These are phyloP conservation scores for Hermatobates lingyangjiaoensis DNA, from an alignment of 1,140 invertebrate genomes.

Conservation along the genomic window DNA sequence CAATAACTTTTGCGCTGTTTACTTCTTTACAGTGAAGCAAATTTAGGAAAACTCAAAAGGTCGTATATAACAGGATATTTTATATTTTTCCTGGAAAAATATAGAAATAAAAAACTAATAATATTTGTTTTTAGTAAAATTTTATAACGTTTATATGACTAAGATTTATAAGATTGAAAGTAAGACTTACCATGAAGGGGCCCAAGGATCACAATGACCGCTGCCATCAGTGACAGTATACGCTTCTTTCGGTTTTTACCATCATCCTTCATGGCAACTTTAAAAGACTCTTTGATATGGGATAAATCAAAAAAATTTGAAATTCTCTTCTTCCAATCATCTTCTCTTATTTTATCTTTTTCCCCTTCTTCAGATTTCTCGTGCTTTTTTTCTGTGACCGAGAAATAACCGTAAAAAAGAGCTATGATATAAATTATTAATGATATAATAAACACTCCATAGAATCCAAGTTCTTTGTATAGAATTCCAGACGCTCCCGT, in stretches of 20 bases:
- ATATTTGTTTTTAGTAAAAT: no score
- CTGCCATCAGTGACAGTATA: constrained; percentile 53
- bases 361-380: not conserved
- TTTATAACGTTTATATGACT: no score
- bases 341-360: constrained; percentile 12
- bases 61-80: no score
- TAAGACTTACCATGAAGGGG: constrained; percentile 50
- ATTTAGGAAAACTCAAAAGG: no score
- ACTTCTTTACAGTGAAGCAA: no score
- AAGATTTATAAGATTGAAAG: no score
- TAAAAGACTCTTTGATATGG: constrained; percentile 10
- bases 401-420: constrained; percentile 38
- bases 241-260: constrained; percentile 28
- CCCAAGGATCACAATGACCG: constrained; percentile 64
- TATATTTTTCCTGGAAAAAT: no score
- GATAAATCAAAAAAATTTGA: constrained; percentile 14
- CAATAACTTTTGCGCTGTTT: no score
- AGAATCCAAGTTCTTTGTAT: constrained; percentile 50
- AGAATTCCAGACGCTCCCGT: constrained; percentile 20
- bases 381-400: constrained; percentile 3
- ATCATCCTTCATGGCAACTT: constrained; percentile 25
- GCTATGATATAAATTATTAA: constrained; percentile 48
- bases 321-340: no score
- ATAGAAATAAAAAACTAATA: no score
- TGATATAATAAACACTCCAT: constrained; percentile 56